These are phyloP conservation scores for Hydropsyche tenuis DNA, from an alignment of 1,140 invertebrate species.

Conservation along the genomic window DNA sequence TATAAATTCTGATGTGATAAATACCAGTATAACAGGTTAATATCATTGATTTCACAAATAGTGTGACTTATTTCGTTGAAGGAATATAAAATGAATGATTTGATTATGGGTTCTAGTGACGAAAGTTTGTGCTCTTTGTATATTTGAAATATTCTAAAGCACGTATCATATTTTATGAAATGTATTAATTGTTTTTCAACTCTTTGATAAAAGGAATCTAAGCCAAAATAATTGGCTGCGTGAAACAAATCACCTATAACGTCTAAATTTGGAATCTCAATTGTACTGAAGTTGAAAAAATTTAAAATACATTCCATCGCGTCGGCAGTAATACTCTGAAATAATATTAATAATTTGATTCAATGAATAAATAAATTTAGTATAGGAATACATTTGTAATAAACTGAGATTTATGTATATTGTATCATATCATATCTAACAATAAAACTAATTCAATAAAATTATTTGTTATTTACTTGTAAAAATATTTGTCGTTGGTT, in stretches of 20 bases:
- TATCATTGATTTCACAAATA: conserved; percentile 29
- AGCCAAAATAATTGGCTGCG: conserved; percentile 42
- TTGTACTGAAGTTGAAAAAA: conserved; percentile 32
- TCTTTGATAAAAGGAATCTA: conserved; percentile 18
- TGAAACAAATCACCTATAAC: conserved; percentile 29
- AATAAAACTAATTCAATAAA: background rate
- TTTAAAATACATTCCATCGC: conserved; percentile 41
- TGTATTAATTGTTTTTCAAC: conserved; percentile 28
- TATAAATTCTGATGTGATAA: conserved; percentile 46
- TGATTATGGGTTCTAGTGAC: conserved; percentile 25
- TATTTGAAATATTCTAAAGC: conserved; percentile 37
- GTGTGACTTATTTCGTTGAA: conserved; percentile 38
- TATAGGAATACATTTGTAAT: background rate
- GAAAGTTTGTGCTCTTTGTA: conserved; percentile 28
- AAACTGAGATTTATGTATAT: background rate
- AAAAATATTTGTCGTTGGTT: background rate
- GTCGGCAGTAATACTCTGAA: conserved; percentile 42
- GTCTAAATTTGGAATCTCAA: conserved; percentile 30
- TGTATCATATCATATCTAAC: background rate
- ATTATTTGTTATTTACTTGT: background rate
- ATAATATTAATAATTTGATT: conserved; percentile 15
- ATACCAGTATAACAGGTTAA: conserved; percentile 41
- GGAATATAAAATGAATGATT: conserved; percentile 36
- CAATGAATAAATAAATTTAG: background rate
- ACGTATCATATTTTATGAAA: conserved; percentile 28